A percentile compares a stretch with the other conserved stretches of the same genome.
phyloP scores from a whole-genome alignment of 2,888 invertebrate species.

The Schizotus pectinicornis region DNA sequence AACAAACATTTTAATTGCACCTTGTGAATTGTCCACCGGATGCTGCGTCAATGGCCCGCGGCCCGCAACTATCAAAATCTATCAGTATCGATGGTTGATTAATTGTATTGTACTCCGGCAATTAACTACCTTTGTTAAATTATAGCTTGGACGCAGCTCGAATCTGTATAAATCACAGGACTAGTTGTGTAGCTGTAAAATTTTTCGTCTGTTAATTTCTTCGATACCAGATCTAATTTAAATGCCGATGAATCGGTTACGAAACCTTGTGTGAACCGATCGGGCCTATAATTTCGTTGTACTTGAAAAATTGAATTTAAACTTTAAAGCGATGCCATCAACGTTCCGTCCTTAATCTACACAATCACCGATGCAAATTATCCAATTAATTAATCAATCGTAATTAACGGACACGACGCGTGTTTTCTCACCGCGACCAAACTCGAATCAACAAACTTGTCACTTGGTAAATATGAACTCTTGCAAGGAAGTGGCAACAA shows the following conservation, averaged over 20 bases:
- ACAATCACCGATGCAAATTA: not conserved
- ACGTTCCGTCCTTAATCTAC: not conserved
- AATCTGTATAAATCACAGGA: constrained; percentile 23
- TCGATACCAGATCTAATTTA: constrained; percentile 18
- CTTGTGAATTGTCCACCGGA: constrained; percentile 24
- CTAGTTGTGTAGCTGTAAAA: not conserved
- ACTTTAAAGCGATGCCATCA: not conserved
- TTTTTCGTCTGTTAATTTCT: constrained; percentile 2
- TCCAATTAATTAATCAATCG: too few species aligned
- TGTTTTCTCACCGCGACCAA: too few species aligned
- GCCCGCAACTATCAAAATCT: constrained; percentile 26
- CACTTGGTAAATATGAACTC: too few species aligned
- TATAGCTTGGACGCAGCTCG: constrained; percentile 16
- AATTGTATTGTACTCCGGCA: constrained; percentile 22
- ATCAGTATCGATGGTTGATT: constrained; percentile 25
- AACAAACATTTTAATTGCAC: constrained; percentile 22
- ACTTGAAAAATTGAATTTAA: constrained; percentile 10
- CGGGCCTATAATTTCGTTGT: constrained; percentile 12
- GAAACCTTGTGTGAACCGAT: constrained; percentile 18
- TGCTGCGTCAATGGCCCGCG: constrained; percentile 24
- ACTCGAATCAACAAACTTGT: too few species aligned
- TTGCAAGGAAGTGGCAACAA: constrained; percentile 20
- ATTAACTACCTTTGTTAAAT: constrained; percentile 25
- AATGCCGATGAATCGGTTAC: constrained; percentile 8
- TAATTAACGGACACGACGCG: too few species aligned